These are phyloP conservation scores for Chionis minor DNA, from an alignment of 2,113 vertebrate genomes.

Conservation along the genomic window DNA sequence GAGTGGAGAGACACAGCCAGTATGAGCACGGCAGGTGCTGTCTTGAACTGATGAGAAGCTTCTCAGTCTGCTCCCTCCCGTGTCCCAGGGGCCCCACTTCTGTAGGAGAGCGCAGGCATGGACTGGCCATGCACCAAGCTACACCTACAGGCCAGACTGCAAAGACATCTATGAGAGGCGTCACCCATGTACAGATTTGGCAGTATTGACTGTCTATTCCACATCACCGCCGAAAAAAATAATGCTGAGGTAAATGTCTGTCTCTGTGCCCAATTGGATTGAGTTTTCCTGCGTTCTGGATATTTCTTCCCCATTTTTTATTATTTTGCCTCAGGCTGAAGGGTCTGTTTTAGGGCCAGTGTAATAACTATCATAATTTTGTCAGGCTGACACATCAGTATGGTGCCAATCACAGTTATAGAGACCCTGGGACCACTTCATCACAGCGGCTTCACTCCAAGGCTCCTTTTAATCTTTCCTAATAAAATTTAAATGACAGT, in stretches of 20 bases:
- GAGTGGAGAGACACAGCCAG: neutral
- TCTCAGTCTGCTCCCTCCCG: neutral
- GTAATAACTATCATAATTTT: slow-evolving; percentile 45
- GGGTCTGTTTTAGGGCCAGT: neutral
- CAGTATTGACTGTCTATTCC: neutral
- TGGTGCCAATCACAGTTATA: slow-evolving; percentile 59
- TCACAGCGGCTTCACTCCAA: slow-evolving; percentile 53
- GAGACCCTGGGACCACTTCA: slow-evolving; percentile 56
- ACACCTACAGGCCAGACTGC: neutral
- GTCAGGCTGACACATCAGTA: slow-evolving; percentile 35
- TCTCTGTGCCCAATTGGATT: neutral
- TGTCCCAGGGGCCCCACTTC: neutral
- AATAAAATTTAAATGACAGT: slow-evolving; percentile 67
- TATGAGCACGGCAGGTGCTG: neutral
- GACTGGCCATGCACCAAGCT: fast-evolving
- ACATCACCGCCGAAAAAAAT: neutral
- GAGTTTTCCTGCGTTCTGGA: neutral
- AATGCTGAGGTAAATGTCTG: neutral
- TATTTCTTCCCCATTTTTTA: slow-evolving; percentile 16
- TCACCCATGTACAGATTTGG: neutral
- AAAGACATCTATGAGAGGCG: neutral
- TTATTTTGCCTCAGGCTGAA: slow-evolving; percentile 7
- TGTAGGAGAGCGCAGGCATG: fast-evolving
- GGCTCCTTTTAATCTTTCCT: slow-evolving; percentile 61
- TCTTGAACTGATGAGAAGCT: neutral